phyloP scores from a whole-genome alignment of 1,140 invertebrate genomes.

The Steinernema khuongi region DNA sequence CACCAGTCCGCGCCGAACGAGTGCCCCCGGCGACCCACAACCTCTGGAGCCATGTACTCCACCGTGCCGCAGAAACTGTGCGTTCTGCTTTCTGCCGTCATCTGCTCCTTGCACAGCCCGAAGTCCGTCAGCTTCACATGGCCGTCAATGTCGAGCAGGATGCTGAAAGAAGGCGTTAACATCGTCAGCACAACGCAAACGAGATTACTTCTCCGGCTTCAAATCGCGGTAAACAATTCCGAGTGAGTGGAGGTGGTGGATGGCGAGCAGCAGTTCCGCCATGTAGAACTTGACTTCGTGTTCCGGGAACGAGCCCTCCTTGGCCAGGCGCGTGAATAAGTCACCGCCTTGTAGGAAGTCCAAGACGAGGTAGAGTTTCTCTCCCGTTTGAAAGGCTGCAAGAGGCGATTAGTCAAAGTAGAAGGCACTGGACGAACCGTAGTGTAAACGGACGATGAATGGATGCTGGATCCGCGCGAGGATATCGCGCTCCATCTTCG shows the following conservation, averaged over 20 bases:
- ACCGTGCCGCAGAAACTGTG: conserved; percentile 94
- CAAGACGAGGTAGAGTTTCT: conserved; percentile 91
- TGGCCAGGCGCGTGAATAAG: conserved; percentile 86
- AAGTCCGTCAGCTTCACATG: conserved; percentile 98
- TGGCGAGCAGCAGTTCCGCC: conserved; percentile 87
- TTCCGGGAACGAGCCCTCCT: conserved; percentile 94
- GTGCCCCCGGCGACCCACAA: conserved; percentile 93
- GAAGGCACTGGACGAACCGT: conserved; percentile 61
- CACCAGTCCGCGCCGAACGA: conserved; percentile 97
- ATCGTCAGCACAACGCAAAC: conserved; percentile 84
- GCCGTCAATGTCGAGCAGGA: conserved; percentile 87
- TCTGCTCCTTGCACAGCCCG: conserved; percentile 87
- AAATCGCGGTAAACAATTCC: conserved; percentile 97
- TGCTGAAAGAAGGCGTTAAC: conserved; percentile 70
- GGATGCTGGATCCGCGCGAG: conserved; percentile 92
- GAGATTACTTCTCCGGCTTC: conserved; percentile 90
- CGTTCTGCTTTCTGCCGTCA: conserved; percentile 72
- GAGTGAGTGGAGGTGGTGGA: conserved; percentile 88
- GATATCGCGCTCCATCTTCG: conserved; percentile 95
- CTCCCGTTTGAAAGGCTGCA: conserved; percentile 83
- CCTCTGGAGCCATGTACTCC: conserved; percentile 94
- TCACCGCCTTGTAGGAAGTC: conserved; percentile 95
- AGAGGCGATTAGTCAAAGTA: not conserved
- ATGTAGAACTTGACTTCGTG: conserved; percentile 99
- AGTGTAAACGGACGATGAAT: conserved; percentile 92